Evolutionary conservation across 2,797 vertebrate genomes (phyloP), one percentile per base, ranked within the genome.

Genomic region (Malurus leucopterus): DNA sequence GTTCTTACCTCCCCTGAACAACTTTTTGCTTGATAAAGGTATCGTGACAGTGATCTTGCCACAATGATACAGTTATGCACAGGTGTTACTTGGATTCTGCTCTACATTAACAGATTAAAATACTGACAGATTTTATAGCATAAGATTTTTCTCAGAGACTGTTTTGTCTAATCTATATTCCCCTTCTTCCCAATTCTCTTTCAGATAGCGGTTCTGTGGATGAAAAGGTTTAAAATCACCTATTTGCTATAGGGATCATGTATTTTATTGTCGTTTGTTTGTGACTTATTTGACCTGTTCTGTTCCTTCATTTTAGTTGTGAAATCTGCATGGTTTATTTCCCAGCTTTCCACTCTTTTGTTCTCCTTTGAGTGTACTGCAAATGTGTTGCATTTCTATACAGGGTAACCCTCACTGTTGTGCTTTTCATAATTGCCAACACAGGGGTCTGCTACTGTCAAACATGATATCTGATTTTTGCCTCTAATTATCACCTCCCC

Each of bases 151-250:
- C 84, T 91, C 82, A 81, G 80, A 94, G 84, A 80, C 88, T 71
- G 44, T 71, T 91, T 85, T 95, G 88, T 97, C 97, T 99, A 98
- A 99, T 95, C 75, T 91, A 40, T 96, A 92, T 94, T 93, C 89
- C 92, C 97, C 89, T 97, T 98, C 96, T 98, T 97, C 96, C 96
- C 94, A 96, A 94, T 98, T 98, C 98, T 98, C 95, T 98, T 98
- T 97, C 99, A 99, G 99, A 99, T 96, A 98, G 96, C 98, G 97
- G 93, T 98, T 98, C 98, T 98, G 97, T 99, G 99, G 99, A 99
- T 96, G 97, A 98, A 98, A 99, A 99, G 99, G 99, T 99, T 98
- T 98, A 95, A 94, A 97, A 95, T 98, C 97, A 97, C 85, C 68
- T 97, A 71, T 97, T 97, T 96, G 72, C 83, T 93, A 55, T 85